These are phyloP conservation scores for Pachypeltis micranthus DNA, from an alignment of 1,140 invertebrate genomes.

Conservation along the genomic window DNA sequence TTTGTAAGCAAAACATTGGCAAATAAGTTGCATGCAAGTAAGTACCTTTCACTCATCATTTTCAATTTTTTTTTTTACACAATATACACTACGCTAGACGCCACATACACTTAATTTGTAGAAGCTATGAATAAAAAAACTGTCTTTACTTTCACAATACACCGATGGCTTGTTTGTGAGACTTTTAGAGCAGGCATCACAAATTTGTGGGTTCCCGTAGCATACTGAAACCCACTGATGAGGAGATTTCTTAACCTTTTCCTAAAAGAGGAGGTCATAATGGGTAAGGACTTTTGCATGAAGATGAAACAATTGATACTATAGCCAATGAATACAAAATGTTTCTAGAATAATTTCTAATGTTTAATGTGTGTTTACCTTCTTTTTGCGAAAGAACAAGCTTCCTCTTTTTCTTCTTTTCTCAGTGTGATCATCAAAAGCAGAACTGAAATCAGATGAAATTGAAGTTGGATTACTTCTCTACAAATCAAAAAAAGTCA, in stretches of 20 bases:
- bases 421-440: slow-evolving; percentile 65
- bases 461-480: slow-evolving; percentile 17
- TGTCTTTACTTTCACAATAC: slow-evolving; percentile 51
- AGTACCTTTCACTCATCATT: too few species aligned
- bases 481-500: slow-evolving; percentile 18
- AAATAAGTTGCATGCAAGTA: too few species aligned
- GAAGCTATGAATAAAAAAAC: too few species aligned
- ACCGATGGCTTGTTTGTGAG: slow-evolving; percentile 64
- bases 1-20: too few species aligned
- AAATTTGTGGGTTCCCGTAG: slow-evolving; percentile 53
- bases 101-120: too few species aligned
- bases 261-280: slow-evolving; percentile 36
- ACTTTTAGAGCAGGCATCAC: slow-evolving; percentile 70
- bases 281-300: not conserved
- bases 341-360: too few species aligned
- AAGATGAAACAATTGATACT: slow-evolving; percentile 15
- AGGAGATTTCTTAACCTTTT: slow-evolving; percentile 53
- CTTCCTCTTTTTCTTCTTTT: slow-evolving; percentile 77
- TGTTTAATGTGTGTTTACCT: too few species aligned
- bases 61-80: too few species aligned
- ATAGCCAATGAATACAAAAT: slow-evolving; percentile 14
- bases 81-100: too few species aligned
- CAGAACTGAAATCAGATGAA: slow-evolving; percentile 39
- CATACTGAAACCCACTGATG: slow-evolving; percentile 67
- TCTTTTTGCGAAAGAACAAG: slow-evolving; percentile 80